Conservation (phyloP, 1,140 invertebrate genomes). For the Laodelphax striatellus region DNA sequence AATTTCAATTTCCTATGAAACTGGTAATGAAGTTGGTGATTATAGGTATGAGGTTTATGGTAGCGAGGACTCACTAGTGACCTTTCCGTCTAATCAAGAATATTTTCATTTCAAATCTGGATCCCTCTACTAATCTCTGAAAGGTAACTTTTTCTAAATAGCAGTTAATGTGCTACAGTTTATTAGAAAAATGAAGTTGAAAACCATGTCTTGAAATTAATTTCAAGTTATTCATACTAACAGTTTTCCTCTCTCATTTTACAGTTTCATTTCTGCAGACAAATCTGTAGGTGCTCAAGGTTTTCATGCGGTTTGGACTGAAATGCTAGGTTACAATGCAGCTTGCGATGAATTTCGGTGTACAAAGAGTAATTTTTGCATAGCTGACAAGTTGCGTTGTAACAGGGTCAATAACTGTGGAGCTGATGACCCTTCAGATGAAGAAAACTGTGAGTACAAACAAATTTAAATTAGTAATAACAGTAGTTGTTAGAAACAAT, state of each 20-base stretch:
- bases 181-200: too few relatives aligned
- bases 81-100: too few relatives aligned
- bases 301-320: slow-evolving; percentile 82
- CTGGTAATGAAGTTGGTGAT: too few relatives aligned
- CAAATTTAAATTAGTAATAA: neutral
- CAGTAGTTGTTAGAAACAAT: too few relatives aligned
- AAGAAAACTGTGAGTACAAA: slow-evolving; percentile 57
- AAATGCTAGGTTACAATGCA: slow-evolving; percentile 48
- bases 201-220: too few relatives aligned
- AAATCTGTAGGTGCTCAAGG: slow-evolving; percentile 72
- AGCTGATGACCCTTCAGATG: slow-evolving; percentile 62
- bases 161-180: too few relatives aligned
- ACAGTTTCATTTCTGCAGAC: slow-evolving; percentile 70
- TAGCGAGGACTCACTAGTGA: too few relatives aligned
- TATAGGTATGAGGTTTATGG: too few relatives aligned
- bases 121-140: too few relatives aligned
- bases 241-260: slow-evolving; percentile 19
- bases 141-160: too few relatives aligned
- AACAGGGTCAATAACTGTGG: slow-evolving; percentile 73
- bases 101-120: too few relatives aligned
- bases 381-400: slow-evolving; percentile 61
- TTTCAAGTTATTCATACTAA: neutral
- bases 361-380: slow-evolving; percentile 59
- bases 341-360: slow-evolving; percentile 50
- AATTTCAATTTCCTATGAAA: too few relatives aligned